Base-by-base conservation (phyloP, 2,888 invertebrate genomes). In the Clanis bilineata region DNA sequence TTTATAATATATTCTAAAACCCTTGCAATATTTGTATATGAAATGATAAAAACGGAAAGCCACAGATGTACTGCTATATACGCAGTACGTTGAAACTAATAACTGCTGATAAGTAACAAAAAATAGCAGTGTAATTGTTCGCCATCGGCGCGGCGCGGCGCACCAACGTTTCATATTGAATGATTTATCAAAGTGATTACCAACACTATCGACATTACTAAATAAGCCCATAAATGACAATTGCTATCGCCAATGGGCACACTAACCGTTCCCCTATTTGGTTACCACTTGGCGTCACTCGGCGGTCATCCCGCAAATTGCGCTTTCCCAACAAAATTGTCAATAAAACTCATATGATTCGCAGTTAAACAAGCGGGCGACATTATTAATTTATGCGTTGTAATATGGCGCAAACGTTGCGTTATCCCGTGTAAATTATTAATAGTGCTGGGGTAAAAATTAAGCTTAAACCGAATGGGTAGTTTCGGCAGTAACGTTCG, bases 311-410 rank as follows among this genome's bases (percentile, higher is more conserved):
- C 91, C 91, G 84, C 91, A 92, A 92, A 92, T 91, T 91, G 90
- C 92, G 85, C 89, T 90, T 88, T 88, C 86, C 88, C 87, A 89
- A 86, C 92, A 87, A 90, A 88, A 92, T 92, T 91, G 92, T 90
- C 92, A 92, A 92, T 92, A 92, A 92, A 92, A 92, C 88, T 91
- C 91, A 90, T 91, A 90, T 87, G 90, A 91, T 90, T 92, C 92
- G 90, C 90, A 92, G 90, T 90, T 90, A 90, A 92, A 91, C 90
- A 91, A 86, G 90, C 91, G 89, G 85, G 83, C 86, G 87, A 88
- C 90, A 90, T 91, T 90, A 92, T 92, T 91, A 92, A 92, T 91
- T 92, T 92, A 92, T 91, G 92, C 87, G 84, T 82, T 90, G 90
- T 92, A 92, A 92, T 91, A 92, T 90, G 86, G 89, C 85, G 89